Evolutionary conservation across 2,888 invertebrate species (phyloP), one percentile per base, ranked within the genome.

Genomic region (Limnephilus rhombicus): DNA sequence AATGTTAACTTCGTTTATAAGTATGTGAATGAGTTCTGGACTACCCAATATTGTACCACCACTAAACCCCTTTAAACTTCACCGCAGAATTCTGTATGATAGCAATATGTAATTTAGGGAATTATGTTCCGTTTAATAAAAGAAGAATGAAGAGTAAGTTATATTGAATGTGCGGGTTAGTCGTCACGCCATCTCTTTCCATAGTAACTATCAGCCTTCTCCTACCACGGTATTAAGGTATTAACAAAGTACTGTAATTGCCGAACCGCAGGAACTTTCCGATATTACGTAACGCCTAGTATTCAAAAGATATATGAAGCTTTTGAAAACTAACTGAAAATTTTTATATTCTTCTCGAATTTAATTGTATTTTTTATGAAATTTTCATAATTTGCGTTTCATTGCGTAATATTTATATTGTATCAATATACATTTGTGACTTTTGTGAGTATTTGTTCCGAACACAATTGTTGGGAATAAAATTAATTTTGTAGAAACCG

Each of bases 101-200:
- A 45, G 12, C 11, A 45, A 45, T 45, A n/a, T 68, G n/a, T 86
- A 86, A 86, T 85, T 85, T 85, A n/a, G 85, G 85, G 85, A n/a
- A 85, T 86, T 86, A 86, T 34, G 68, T 37, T 29, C 31, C 31
- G 68, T 88, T 68, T 88, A 80, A 68, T 68, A 68, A 88, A 31
- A 45, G 83, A n/a, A 37, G 24, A 85, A 85, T 49, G 45, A 85
- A 86, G 49, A 45, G 37, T 85, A 37, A 24, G 24, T 83, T 83
- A 37, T 37, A 34, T 83, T 37, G 37, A 13, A 41, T 34, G 3
- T 83, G 11, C 86, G 86, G 68, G 68, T 29, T 45, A 24, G 86
- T 45, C 85, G 86, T 86, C 86, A 86, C 86, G 86, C 86, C 49
- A 86, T 86, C 24, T 18, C 85, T n/a, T 68, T 7, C 68, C 53